Percentiles rank a stretch among this genome's conserved stretches.
Evolutionary conservation across 2,888 invertebrate genomes (phyloP).

Genomic region (Acronicta aceris): DNA sequence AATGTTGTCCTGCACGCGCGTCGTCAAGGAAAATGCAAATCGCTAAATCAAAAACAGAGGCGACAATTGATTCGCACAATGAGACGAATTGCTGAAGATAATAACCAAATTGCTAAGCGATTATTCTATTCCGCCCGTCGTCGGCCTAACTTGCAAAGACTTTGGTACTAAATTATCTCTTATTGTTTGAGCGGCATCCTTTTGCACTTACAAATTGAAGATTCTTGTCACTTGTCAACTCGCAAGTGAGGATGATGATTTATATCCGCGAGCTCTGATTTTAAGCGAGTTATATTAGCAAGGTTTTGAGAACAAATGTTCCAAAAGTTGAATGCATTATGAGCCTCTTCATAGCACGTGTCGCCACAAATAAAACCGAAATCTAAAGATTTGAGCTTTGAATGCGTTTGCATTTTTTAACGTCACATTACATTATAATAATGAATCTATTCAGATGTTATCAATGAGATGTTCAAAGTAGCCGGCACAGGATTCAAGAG

Average conservation of each 20-base stretch:
- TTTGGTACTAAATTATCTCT: conserved; percentile 51
- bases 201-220: conserved; percentile 47
- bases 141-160: conserved; percentile 39
- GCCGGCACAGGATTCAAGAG: conserved; percentile 50
- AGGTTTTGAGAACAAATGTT: conserved; percentile 3
- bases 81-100: conserved; percentile 49
- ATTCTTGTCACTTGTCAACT: conserved; percentile 37
- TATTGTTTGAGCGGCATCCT: conserved; percentile 47
- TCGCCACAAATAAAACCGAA: conserved; percentile 35
- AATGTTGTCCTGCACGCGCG: not conserved
- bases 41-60: conserved; percentile 26
- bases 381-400: conserved; percentile 39
- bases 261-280: conserved; percentile 43
- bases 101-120: conserved; percentile 69
- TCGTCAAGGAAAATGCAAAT: conserved; percentile 31
- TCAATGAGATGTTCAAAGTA: conserved; percentile 55
- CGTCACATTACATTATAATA: conserved; percentile 41
- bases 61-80: conserved; percentile 46
- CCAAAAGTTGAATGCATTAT: not conserved
- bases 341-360: conserved; percentile 24
- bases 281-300: conserved; percentile 9
- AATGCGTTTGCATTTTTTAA: conserved; percentile 50
- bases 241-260: conserved; percentile 50
- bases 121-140: conserved; percentile 73
- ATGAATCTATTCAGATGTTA: conserved; percentile 53